Evolutionary conservation across 1,140 invertebrate genomes (phyloP), one percentile per base, ranked within the genome.

Genomic region (Macrocentrus cingulum): DNA sequence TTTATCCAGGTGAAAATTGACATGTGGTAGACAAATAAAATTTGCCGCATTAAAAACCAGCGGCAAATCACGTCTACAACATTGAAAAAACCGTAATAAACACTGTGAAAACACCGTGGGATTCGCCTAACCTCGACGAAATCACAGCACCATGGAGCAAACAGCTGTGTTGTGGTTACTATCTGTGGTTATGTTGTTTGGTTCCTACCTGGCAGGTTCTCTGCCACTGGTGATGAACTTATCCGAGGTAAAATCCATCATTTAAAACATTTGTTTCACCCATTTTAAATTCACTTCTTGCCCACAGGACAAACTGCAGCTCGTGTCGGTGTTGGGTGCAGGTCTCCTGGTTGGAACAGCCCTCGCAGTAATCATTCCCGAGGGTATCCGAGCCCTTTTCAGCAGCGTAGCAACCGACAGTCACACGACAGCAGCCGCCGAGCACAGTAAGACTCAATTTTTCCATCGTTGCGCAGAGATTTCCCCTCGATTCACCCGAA

Each of bases 281-380:
- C 29, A 25, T 20, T 13, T 20, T 20, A 7, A 22, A 50, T 56
- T 63, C 50, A 63, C 62, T 69, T 64, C 67, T 60, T 61, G 63
- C 64, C 85, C 86, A 52, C 73, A 98, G 95, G 92, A 94, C 53
- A 98, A 96, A 80, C 80, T 99, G 18, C 91, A 97, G 71, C 83
- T 95, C 66, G 88, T 98, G 23, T 98, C 95, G 16, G 88, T 98
- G 25, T 86, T 99, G 42, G 97, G 97, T 44, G 96, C 97, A 44
- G 97, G 97, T 19, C 82, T 99, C 6, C 81, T 99, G n/a, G 94
- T 99, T 37, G 97, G 97, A 2, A 98, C 97, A 53, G 96, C 97
- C 0, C 77, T 99, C 45, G 91, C 94, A 56, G 96, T 99, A 0
- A 99, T 99, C 42, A 99, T 99, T 68, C 98, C 98, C 0, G 98